Base-by-base conservation (phyloP, 2,113 vertebrate genomes). In the Gopherus evgoodei region DNA sequence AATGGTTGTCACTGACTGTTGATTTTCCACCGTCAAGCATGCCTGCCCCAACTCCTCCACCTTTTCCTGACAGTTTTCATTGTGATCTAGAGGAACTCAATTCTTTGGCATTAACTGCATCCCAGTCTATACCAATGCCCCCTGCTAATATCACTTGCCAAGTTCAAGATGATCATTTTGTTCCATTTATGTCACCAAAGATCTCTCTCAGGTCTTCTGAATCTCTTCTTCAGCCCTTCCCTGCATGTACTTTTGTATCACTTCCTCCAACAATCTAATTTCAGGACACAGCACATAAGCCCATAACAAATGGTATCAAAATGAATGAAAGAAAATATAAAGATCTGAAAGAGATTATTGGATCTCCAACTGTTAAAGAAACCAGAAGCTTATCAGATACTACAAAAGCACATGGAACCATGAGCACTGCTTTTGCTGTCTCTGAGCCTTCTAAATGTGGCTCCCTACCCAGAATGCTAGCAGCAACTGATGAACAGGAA, bases 1-100 rank as follows among this genome's bases (percentile, higher is more conserved):
- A 98, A 93, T 98, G 98, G 97, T 97, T 99, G 44, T 98, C 98
- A 86, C 98, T 98, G 95, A 98, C 98, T 89, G 65, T 98, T 97
- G 97, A 93, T 44, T 84, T 96, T 83, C 97, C 97, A 44, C 98
- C 98, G 84, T 94, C 98, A 52, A 95, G 90, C 91, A 93, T 94
- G 56, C 93, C 97, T 85, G 75, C 96, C 10, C 98, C 98, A 90
- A 97, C 97, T 44, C 97, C 98, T 52, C 97, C 98, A 81, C 97
- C 98, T 83, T 97, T 98, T 94, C 98, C 98, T 81, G 89, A 97
- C 86, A 97, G 95, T 92, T 96, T 98, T 92, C 87, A 98, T 96
- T 96, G 97, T 83, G 96, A 98, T 95, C 95, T 98, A 91, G 98
- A 98, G 83, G 97, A 98, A 87, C 95, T 98, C 47, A 75, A 57